A percentile compares a stretch with the other conserved stretches of the same genome.
phyloP scores from a whole-genome alignment of 2,888 invertebrate species.

The Sphecodes monilicornis region DNA sequence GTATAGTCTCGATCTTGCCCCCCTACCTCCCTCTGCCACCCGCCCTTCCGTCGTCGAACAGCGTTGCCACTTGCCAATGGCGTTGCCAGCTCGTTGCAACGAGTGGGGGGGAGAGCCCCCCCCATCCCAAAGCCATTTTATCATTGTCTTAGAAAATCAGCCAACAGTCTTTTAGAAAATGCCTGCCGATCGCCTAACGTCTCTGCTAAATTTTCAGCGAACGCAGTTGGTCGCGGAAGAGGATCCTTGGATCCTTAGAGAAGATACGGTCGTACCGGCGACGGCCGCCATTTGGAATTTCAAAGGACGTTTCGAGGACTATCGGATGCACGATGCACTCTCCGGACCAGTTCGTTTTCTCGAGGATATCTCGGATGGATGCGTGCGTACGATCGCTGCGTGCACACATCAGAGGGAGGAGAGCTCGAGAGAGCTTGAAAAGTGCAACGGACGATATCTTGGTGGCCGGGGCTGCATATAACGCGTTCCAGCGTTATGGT shows the following conservation, averaged over 20 bases:
- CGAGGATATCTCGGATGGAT: conserved; percentile 40
- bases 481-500: conserved; percentile 19
- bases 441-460: conserved; percentile 75
- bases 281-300: background rate
- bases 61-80: conserved; percentile 73
- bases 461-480: conserved; percentile 54
- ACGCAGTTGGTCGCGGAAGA: background rate
- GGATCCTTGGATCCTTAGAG: background rate
- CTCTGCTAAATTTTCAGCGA: conserved; percentile 38
- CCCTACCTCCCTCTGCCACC: conserved; percentile 33
- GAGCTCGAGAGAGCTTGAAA: conserved; percentile 66
- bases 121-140: background rate
- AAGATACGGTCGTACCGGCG: background rate
- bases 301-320: background rate
- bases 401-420: conserved; percentile 21
- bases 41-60: conserved; percentile 24
- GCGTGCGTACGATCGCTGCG: background rate
- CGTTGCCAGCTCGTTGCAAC: conserved; percentile 69
- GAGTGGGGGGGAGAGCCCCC: conserved; percentile 60
- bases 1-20: conserved; percentile 56
- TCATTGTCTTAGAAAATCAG: conserved; percentile 66
- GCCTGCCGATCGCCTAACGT: conserved; percentile 24
- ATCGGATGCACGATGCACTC: background rate
- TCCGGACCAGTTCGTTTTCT: conserved; percentile 50
- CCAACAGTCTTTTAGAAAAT: conserved; percentile 57